These are phyloP conservation scores for Oncorhynchus kisutch DNA, from an alignment of 2,113 vertebrate species.

Conservation along the genomic window DNA sequence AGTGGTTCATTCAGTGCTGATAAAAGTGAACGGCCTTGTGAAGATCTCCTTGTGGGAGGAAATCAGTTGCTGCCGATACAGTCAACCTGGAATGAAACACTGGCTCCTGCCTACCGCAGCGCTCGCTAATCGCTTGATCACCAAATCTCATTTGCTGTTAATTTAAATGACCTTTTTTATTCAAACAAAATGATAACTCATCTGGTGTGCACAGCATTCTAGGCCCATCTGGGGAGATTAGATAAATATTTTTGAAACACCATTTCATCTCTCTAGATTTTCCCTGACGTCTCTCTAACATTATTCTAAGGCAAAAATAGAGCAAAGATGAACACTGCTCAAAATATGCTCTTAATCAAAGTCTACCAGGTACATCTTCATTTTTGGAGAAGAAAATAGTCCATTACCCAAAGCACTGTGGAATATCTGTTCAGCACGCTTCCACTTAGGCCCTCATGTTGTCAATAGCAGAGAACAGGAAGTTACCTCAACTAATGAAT, in stretches of 20 bases:
- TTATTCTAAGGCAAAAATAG: neutral
- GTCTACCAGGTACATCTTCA: too few species aligned
- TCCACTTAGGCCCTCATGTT: neutral
- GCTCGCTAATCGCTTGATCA: slow-evolving; percentile 21
- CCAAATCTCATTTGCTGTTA: slow-evolving; percentile 41
- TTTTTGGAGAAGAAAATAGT: neutral
- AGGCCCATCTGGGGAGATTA: neutral
- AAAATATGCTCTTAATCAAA: neutral
- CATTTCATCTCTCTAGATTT: neutral
- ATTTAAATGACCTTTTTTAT: slow-evolving; percentile 40
- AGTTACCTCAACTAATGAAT: too few species aligned
- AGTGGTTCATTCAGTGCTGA: slow-evolving; percentile 33
- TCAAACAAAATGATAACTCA: slow-evolving; percentile 28
- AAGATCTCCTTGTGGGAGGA: slow-evolving; percentile 18
- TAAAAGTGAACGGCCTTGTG: slow-evolving; percentile 31
- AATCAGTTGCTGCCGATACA: slow-evolving; percentile 44
- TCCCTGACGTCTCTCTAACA: neutral
- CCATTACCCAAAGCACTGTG: neutral
- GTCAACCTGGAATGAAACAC: slow-evolving; percentile 24
- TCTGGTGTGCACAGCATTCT: slow-evolving; percentile 12
- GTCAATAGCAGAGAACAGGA: neutral
- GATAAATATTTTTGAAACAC: slow-evolving; percentile 19
- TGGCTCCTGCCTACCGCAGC: neutral
- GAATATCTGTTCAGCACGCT: neutral
- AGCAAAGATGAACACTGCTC: neutral